Conservation (phyloP, 2,888 invertebrate species). For the Perizoma affinitatum region DNA sequence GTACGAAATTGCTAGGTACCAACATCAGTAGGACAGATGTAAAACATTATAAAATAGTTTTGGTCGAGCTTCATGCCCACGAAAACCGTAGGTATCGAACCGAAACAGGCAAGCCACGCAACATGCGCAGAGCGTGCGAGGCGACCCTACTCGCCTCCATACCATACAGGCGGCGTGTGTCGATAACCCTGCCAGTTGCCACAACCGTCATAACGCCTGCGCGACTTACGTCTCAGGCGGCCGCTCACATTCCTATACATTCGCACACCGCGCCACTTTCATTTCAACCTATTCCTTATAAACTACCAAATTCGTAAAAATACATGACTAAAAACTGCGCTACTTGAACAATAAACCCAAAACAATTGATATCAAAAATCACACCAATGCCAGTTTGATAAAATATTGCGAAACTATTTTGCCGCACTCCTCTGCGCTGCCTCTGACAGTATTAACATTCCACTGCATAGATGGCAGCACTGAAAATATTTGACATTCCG, state of each 20-base stretch:
- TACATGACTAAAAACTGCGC: conserved; percentile 5
- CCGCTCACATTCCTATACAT: conserved; percentile 74
- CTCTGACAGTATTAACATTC: conserved; percentile 69
- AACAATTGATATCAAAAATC: conserved; percentile 4
- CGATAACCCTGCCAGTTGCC: conserved; percentile 75
- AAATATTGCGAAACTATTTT: conserved; percentile 38
- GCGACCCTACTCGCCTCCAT: conserved; percentile 67
- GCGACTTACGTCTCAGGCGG: conserved; percentile 71
- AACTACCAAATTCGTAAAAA: conserved; percentile 4
- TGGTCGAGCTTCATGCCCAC: conserved; percentile 44
- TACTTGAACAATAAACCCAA: conserved; percentile 1
- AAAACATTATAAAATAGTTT: conserved; percentile 27
- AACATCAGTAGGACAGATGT: background rate
- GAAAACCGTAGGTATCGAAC: conserved; percentile 66
- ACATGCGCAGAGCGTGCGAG: conserved; percentile 58
- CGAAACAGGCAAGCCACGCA: conserved; percentile 62
- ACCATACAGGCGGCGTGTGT: conserved; percentile 63
- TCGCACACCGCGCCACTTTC: conserved; percentile 62
- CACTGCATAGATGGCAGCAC: conserved; percentile 85
- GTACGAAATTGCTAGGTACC: too few species aligned
- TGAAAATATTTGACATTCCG: conserved; percentile 88
- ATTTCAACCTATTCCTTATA: conserved; percentile 14
- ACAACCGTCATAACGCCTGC: conserved; percentile 71
- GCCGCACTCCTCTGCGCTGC: conserved; percentile 67
- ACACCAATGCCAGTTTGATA: conserved; percentile 14